Conservation (phyloP, 1,140 invertebrate genomes). For the Pissodes strobi region DNA sequence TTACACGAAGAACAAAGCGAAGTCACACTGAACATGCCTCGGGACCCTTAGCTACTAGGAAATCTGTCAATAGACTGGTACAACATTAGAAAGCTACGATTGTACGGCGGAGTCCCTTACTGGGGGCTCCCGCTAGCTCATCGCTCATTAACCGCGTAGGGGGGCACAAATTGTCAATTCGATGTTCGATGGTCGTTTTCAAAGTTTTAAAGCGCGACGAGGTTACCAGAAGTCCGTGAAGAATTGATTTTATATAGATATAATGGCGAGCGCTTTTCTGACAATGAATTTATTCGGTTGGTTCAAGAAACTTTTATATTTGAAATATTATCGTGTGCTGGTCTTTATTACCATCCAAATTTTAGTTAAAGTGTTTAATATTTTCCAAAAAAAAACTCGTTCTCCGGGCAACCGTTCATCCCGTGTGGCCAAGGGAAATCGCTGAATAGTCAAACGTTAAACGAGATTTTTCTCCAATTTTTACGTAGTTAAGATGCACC, state of each 20-base stretch:
- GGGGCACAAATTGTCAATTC: constrained; percentile 21
- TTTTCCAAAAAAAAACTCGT: too few relatives aligned
- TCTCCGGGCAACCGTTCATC: too few relatives aligned
- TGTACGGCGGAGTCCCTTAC: not conserved
- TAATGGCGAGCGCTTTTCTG: too few relatives aligned
- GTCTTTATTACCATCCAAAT: too few relatives aligned
- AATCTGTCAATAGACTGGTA: constrained; percentile 14
- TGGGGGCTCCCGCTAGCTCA: constrained; percentile 7
- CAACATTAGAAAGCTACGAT: constrained; percentile 15
- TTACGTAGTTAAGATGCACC: too few relatives aligned
- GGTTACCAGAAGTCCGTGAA: not conserved
- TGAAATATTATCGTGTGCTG: too few relatives aligned
- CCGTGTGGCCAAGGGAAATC: too few relatives aligned
- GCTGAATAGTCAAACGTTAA: too few relatives aligned
- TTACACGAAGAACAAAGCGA: constrained; percentile 22
- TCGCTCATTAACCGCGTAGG: constrained; percentile 19
- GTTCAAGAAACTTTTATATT: too few relatives aligned
- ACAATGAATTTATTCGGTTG: too few relatives aligned
- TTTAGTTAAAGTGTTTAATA: too few relatives aligned
- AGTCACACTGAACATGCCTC: not conserved
- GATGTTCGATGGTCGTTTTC: constrained; percentile 11
- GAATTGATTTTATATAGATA: not conserved
- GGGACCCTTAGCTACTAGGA: constrained; percentile 13
- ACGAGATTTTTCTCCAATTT: too few relatives aligned
- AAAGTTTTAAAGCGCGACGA: constrained; percentile 2